phyloP scores from a whole-genome alignment of 2,888 invertebrate species.

The Nemotelus nigrinus region DNA sequence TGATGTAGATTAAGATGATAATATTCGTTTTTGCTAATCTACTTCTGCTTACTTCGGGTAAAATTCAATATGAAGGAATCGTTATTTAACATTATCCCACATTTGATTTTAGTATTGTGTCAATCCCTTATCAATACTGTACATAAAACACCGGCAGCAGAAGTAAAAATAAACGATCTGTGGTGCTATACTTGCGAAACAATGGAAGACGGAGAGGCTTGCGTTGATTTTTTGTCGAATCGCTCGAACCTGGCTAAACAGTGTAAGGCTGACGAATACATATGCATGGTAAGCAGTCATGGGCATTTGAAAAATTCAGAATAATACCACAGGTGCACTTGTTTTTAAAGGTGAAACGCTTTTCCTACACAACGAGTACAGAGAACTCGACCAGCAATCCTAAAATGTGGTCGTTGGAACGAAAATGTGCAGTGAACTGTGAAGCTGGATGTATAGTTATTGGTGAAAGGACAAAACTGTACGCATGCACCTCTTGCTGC shows the following conservation, averaged over 20 bases:
- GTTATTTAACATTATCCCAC: background rate
- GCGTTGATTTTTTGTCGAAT: conserved; percentile 73
- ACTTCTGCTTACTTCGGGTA: conserved; percentile 32
- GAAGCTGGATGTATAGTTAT: conserved; percentile 90
- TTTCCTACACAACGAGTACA: conserved; percentile 84
- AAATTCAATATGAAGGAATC: background rate
- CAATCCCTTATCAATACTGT: conserved; percentile 69
- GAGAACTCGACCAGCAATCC: conserved; percentile 81
- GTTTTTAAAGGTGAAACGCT: conserved; percentile 72
- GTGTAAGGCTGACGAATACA: conserved; percentile 77
- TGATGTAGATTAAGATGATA: conserved; percentile 13
- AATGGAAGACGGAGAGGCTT: conserved; percentile 77
- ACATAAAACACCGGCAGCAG: conserved; percentile 83
- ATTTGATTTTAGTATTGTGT: conserved; percentile 54
- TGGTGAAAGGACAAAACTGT: conserved; percentile 87
- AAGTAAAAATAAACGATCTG: conserved; percentile 79
- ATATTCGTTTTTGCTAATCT: conserved; percentile 11
- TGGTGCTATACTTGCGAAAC: conserved; percentile 86
- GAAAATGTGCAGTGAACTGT: conserved; percentile 84
- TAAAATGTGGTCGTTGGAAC: conserved; percentile 84
- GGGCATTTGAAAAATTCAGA: background rate
- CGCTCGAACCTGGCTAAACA: conserved; percentile 74
- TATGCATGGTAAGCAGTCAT: conserved; percentile 76
- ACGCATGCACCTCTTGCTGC: conserved; percentile 89
- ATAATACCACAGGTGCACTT: conserved; percentile 21